A percentile compares a stretch with the other conserved stretches of the same genome.
These are phyloP conservation scores for Procambarus virginalis DNA, from an alignment of 1,140 invertebrate species.

Conservation along the genomic window DNA sequence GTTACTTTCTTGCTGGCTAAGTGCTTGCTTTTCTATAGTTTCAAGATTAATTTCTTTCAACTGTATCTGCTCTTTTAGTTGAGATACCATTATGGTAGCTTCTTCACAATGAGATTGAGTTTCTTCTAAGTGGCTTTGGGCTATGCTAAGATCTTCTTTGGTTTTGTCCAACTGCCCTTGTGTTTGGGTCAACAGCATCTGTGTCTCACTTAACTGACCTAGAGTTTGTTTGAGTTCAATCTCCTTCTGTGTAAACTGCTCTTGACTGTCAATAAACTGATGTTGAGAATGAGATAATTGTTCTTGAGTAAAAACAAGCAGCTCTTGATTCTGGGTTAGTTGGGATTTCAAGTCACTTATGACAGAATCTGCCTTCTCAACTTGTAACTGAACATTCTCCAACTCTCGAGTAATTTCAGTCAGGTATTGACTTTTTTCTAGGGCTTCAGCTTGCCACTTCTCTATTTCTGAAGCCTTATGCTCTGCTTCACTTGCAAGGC, in stretches of 20 bases:
- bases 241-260: constrained; percentile 23
- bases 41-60: constrained; percentile 30
- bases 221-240: constrained; percentile 17
- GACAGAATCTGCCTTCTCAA: constrained; percentile 6
- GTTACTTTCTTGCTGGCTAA: constrained; percentile 13
- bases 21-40: constrained; percentile 23
- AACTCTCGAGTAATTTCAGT: constrained; percentile 9
- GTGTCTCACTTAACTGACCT: constrained; percentile 33
- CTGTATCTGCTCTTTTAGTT: constrained; percentile 40
- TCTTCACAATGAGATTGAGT: constrained; percentile 41
- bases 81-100: constrained; percentile 12
- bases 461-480: constrained; percentile 36
- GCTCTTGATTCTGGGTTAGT: constrained; percentile 21
- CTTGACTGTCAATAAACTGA: constrained; percentile 41
- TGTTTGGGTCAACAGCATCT: constrained; percentile 3
- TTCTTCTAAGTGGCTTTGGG: constrained; percentile 22
- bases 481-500: constrained; percentile 32
- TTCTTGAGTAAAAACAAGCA: constrained; percentile 19
- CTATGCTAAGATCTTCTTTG: constrained; percentile 11
- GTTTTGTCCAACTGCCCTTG: constrained; percentile 16
- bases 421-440: constrained; percentile 42
- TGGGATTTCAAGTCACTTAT: constrained; percentile 26
- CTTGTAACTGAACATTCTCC: background rate
- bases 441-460: constrained; percentile 62
- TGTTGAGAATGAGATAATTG: constrained; percentile 9